Evolutionary conservation across 37 sponge, comb jelly and placozoan genomes (phyloP).

Genomic region (Cladorhizidae sp.): DNA sequence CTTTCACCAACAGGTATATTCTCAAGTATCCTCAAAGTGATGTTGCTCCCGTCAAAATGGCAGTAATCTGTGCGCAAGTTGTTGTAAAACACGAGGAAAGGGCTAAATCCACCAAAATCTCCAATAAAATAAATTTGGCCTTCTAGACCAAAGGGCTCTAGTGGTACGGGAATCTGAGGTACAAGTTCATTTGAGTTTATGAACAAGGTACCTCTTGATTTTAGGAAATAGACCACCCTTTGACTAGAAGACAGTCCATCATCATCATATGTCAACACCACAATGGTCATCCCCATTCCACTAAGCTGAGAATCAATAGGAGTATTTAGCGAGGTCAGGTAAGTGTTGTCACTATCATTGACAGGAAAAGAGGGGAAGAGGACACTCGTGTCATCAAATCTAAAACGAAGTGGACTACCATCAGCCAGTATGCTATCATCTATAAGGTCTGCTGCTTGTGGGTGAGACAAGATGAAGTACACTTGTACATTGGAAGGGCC

Average conservation of each 20-base stretch:
- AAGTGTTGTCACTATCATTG: neutral
- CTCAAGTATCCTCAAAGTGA: constrained; percentile 19
- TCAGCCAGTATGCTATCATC: neutral
- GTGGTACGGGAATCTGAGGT: neutral
- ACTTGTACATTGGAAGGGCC: neutral
- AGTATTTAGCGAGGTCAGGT: constrained; percentile 10
- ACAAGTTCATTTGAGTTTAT: constrained; percentile 6
- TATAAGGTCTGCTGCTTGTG: neutral
- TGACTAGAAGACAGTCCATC: neutral
- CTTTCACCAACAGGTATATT: neutral
- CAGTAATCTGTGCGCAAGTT: constrained; percentile 56
- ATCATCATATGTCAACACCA: constrained; percentile 28
- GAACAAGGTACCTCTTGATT: neutral
- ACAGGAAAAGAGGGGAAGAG: constrained; percentile 2
- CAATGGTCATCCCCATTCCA: constrained; percentile 28
- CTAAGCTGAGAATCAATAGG: constrained; percentile 1
- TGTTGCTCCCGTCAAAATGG: constrained; percentile 17
- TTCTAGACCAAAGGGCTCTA: neutral
- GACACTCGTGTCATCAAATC: constrained; percentile 2
- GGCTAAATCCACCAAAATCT: constrained; percentile 25
- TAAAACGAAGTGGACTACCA: neutral
- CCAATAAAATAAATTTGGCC: constrained; percentile 8
- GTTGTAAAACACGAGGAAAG: constrained; percentile 40
- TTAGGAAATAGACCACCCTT: constrained; percentile 4
- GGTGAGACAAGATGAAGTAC: constrained; percentile 38